Conservation (phyloP, 2,888 invertebrate species). For the Rhopalosiphum nymphaeae region DNA sequence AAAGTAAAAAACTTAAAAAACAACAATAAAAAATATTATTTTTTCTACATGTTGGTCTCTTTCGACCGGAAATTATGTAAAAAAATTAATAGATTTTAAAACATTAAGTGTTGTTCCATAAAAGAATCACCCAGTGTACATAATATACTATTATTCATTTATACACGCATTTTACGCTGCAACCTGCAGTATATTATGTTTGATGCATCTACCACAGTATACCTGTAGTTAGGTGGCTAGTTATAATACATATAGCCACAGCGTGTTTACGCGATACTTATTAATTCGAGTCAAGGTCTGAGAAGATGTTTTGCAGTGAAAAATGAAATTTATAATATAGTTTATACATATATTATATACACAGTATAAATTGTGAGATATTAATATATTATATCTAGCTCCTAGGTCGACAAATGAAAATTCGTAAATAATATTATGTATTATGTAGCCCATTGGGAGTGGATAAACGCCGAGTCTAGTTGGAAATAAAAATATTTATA, state of each 20-base stretch:
- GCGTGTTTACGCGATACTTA: neutral
- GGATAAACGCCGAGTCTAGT: neutral
- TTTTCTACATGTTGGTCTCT: too few species aligned
- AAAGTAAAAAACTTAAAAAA: too few species aligned
- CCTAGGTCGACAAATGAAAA: neutral
- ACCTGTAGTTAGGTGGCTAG: neutral
- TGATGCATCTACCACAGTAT: neutral
- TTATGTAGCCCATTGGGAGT: neutral
- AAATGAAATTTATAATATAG: neutral
- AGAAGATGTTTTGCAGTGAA: neutral
- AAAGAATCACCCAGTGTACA: too few species aligned
- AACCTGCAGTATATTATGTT: too few species aligned
- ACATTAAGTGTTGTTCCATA: too few species aligned
- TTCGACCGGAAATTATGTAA: too few species aligned
- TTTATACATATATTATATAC: neutral
- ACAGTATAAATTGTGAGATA: neutral
- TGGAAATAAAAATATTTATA: neutral
- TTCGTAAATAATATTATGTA: neutral
- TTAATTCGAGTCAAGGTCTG: neutral
- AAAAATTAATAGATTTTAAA: too few species aligned
- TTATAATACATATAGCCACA: neutral
- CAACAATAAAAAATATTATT: too few species aligned
- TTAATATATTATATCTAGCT: neutral
- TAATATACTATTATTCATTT: too few species aligned
- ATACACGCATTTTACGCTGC: too few species aligned